phyloP scores from a whole-genome alignment of 53 echinoderm and acorn worm species.

The Glandiceps talaboti region DNA sequence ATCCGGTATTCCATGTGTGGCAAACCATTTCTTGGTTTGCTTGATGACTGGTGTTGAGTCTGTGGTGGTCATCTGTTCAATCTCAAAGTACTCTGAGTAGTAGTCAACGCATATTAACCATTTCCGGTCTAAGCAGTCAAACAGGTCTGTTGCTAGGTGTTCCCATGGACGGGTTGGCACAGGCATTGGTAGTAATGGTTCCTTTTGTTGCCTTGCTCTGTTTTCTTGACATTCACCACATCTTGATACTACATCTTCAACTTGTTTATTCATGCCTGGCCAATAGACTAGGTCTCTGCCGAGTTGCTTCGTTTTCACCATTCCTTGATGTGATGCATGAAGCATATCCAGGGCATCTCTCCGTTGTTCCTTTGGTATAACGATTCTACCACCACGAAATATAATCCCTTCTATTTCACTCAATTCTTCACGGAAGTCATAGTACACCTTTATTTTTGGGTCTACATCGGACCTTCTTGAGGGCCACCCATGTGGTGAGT shows the following conservation, averaged over 20 bases:
- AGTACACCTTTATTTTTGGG: too few relatives aligned
- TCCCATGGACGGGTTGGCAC: conserved; percentile 23
- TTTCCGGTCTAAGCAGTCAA: conserved; percentile 11
- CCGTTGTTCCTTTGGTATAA: too few relatives aligned
- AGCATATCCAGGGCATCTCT: too few relatives aligned
- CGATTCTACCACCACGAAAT: too few relatives aligned
- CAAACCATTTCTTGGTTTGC: conserved; percentile 29
- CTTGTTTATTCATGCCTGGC: conserved; percentile 33
- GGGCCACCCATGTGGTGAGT: too few relatives aligned
- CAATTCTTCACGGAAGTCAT: too few relatives aligned
- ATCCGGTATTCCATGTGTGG: conserved; percentile 27
- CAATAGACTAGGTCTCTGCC: conserved; percentile 37
- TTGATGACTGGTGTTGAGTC: conserved; percentile 11
- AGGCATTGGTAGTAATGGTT: conserved; percentile 26
- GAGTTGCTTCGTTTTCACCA: conserved; percentile 37
- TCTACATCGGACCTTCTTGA: too few relatives aligned
- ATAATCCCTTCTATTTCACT: too few relatives aligned
- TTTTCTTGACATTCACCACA: conserved; percentile 30
- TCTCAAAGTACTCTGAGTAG: conserved; percentile 1
- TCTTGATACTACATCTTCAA: conserved; percentile 24
- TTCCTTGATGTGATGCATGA: conserved; percentile 22
- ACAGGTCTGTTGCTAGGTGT: conserved; percentile 27
- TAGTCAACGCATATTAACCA: conserved; percentile 42
- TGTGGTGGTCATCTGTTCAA: conserved; percentile 4
- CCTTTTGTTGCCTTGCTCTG: conserved; percentile 21